Evolutionary conservation across 1,140 invertebrate species (phyloP), one percentile per base, ranked within the genome.

Genomic region (Caenorhabditis remanei): DNA sequence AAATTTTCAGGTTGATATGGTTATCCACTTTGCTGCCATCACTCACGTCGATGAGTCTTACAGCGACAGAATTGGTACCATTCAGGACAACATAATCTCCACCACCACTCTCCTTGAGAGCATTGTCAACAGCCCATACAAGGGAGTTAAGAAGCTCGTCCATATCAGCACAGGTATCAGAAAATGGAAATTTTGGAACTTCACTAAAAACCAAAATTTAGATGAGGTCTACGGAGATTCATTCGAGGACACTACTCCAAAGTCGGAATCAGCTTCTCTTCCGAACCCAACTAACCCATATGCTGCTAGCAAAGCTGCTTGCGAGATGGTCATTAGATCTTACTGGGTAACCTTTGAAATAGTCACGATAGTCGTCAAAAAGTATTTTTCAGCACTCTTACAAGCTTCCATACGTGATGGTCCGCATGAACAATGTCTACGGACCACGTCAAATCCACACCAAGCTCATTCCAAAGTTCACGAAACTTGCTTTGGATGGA

Each of bases 391-490:
- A 92, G 91, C 92, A 93, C 63, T 93, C 92, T 40, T 92, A 92
- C 87, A 93, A 93, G 86, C 85, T 92, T 50, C 92, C 92, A 8
- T 93, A 93, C 71, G 92, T 92, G 16, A 92, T 92, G 91, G 91
- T 93, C 8, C 90, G 92, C n/a, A 92, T 92, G 89, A 93, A 93
- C 83, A 92, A 92, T 84, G 92, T 93, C 19, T 92, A 93, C 86
- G 92, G 92, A 2, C 92, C 92, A 46, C 79, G 92, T 21, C 92
- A 92, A 56, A 92, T 92, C 13, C 87, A 91, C 32, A 90, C 91
- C n/a, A 92, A 92, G 65, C 91, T 92, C 16, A 92, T 92, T 84
- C 92, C 92, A 40, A 93, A 93, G 85, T 92, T 93, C 85, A 92
- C 92, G 0, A 88, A 88, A 55, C 87, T 93, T 6, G 91, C 92